Evolutionary conservation across 2,797 vertebrate species (phyloP).

Genomic region (Catharus ustulatus): DNA sequence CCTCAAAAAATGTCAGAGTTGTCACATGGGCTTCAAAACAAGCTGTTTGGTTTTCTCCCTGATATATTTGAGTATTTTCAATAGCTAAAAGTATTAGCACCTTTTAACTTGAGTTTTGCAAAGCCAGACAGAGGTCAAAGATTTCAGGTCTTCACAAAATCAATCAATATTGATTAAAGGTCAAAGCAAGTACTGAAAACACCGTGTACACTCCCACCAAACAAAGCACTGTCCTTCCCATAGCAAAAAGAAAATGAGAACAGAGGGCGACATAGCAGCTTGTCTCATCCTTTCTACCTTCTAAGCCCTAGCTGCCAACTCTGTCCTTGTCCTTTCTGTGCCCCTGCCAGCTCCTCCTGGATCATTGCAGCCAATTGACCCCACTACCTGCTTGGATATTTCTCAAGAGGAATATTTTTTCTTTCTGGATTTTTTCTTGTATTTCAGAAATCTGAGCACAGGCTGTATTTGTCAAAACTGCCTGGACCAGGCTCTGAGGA

Average conservation of each 20-base stretch:
- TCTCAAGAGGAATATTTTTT: not conserved
- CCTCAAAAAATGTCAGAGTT: not conserved
- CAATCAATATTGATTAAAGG: conserved; percentile 39
- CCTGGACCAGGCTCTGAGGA: not conserved
- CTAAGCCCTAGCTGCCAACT: not conserved
- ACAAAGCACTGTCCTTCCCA: not conserved
- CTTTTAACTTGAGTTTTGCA: not conserved
- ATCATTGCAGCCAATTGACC: not conserved
- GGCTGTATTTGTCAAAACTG: not conserved
- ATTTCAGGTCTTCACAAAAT: not conserved
- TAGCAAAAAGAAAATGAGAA: not conserved
- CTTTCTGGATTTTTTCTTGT: not conserved
- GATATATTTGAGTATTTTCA: not conserved
- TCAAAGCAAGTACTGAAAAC: not conserved
- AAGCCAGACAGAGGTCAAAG: not conserved
- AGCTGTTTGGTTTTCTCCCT: not conserved
- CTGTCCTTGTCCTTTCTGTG: not conserved
- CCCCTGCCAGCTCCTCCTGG: not conserved
- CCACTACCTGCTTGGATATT: not conserved
- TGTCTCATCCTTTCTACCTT: not conserved
- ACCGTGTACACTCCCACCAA: not conserved
- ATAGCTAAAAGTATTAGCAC: not conserved
- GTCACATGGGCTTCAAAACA: not conserved
- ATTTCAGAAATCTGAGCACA: not conserved
- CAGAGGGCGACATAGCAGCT: not conserved